Conservation (phyloP, 1,140 invertebrate species). For the Octopus sinensis region DNA sequence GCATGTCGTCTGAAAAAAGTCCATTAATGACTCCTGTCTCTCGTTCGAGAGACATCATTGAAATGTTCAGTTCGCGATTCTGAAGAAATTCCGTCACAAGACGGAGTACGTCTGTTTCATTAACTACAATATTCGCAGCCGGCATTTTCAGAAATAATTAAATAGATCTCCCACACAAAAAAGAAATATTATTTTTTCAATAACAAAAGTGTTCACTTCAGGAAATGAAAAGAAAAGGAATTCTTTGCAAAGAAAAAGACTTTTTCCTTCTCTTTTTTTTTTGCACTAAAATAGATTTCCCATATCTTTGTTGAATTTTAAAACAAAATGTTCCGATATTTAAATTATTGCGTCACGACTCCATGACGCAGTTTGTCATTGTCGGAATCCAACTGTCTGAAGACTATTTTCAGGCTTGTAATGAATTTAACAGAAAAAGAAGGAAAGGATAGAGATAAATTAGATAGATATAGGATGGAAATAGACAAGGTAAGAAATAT, state of each 20-base stretch:
- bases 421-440: too few species aligned
- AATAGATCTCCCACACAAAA: neutral
- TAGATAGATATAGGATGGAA: too few species aligned
- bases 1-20: slow-evolving; percentile 81
- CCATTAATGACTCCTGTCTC: slow-evolving; percentile 95
- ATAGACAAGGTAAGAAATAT: too few species aligned
- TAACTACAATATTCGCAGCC: slow-evolving; percentile 41
- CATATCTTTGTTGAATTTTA: too few species aligned
- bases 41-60: slow-evolving; percentile 85
- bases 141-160: slow-evolving; percentile 38
- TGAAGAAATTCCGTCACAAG: slow-evolving; percentile 88
- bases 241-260: neutral
- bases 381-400: too few species aligned
- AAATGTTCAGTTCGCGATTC: slow-evolving; percentile 73
- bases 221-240: neutral
- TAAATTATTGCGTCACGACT: too few species aligned
- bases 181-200: neutral
- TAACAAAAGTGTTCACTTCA: neutral
- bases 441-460: too few species aligned
- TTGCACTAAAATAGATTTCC: neutral
- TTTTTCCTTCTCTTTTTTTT: neutral
- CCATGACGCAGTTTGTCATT: too few species aligned
- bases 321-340: too few species aligned
- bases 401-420: too few species aligned
- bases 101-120: slow-evolving; percentile 88